These are phyloP conservation scores for Pagrus major DNA, from an alignment of 2,113 vertebrate genomes.

Conservation along the genomic window DNA sequence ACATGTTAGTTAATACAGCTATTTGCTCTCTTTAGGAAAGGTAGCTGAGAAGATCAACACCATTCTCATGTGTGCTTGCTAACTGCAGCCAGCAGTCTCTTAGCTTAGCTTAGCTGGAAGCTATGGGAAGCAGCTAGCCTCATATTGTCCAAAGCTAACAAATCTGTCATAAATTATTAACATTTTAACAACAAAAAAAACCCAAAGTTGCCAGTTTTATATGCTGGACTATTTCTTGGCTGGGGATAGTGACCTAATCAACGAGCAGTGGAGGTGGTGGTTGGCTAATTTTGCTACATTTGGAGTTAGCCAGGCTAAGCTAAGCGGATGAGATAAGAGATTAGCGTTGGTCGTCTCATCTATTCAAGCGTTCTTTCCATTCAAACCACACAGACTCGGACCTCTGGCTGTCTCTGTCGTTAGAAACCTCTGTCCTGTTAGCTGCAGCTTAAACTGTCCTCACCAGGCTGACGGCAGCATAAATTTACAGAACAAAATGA, in stretches of 20 bases:
- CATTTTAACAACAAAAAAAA: no score
- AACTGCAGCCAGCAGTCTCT: not conserved
- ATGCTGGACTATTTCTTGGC: not conserved
- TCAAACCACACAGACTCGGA: not conserved
- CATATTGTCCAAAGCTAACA: not conserved
- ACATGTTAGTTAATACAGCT: no score
- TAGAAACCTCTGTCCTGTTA: not conserved
- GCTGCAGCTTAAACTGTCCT: not conserved
- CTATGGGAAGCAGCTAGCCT: not conserved
- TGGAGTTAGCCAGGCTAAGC: not conserved
- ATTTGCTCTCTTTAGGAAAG: not conserved
- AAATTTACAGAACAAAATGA: not conserved
- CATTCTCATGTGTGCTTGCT: no score
- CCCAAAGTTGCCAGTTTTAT: not conserved
- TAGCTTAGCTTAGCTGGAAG: not conserved
- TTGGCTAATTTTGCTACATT: not conserved
- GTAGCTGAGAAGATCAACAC: not conserved
- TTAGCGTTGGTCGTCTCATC: not conserved
- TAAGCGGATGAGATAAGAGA: not conserved
- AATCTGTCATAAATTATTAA: not conserved
- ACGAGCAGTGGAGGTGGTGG: not conserved
- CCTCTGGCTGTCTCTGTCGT: not conserved
- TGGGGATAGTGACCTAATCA: not conserved
- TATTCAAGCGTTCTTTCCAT: not conserved
- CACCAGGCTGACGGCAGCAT: not conserved